Evolutionary conservation across 2,797 vertebrate species (phyloP).

Genomic region (Hydrocynus forskahlii): DNA sequence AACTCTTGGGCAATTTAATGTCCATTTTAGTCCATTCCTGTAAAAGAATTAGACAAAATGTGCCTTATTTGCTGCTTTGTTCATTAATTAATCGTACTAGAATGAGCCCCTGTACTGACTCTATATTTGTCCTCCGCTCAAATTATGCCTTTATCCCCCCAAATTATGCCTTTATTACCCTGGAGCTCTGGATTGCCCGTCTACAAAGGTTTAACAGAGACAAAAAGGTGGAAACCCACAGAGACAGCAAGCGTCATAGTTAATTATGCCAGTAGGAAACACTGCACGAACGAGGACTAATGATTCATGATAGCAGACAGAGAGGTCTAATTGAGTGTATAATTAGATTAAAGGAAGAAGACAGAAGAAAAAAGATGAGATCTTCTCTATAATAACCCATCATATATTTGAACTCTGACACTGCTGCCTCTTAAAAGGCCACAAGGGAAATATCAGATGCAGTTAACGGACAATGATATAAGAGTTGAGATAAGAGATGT

Average conservation of each 20-base stretch:
- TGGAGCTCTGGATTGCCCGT: not conserved
- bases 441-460: not conserved
- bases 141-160: not conserved
- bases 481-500: not conserved
- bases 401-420: not conserved
- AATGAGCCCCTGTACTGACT: not conserved
- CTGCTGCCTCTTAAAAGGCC: not conserved
- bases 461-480: not conserved
- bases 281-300: conserved; percentile 62
- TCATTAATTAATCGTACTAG: not conserved
- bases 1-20: conserved; percentile 5
- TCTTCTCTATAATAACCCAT: conserved; percentile 45
- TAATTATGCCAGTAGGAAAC: conserved; percentile 62
- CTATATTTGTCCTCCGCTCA: not conserved
- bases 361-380: conserved; percentile 48
- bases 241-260: conserved; percentile 49
- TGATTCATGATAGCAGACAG: conserved; percentile 63
- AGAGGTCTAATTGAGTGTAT: conserved; percentile 65
- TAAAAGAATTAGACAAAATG: not conserved
- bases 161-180: not conserved
- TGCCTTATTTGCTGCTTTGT: not conserved
- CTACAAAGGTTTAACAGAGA: conserved; percentile 30
- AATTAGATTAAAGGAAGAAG: conserved; percentile 66
- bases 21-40: not conserved
- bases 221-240: conserved; percentile 41